These are phyloP conservation scores for Telmatherina bonti DNA, from an alignment of 2,797 vertebrate genomes.

Conservation along the genomic window DNA sequence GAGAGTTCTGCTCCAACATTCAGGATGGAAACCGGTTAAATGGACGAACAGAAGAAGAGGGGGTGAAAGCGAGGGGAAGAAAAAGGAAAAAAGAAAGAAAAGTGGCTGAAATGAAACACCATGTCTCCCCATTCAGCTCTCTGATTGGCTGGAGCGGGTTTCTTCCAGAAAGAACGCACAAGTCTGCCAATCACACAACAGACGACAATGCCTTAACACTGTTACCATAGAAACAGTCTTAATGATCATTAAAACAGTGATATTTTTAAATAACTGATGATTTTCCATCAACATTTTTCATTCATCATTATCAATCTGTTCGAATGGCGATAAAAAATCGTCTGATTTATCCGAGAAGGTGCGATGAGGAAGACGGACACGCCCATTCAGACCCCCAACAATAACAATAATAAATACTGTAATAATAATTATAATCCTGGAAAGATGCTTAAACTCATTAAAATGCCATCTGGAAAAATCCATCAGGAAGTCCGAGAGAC, in stretches of 20 bases:
- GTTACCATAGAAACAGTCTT: slow-evolving; percentile 61
- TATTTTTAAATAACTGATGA: background rate
- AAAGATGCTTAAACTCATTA: background rate
- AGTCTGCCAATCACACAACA: slow-evolving; percentile 39
- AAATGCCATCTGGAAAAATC: background rate
- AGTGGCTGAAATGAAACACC: slow-evolving; percentile 44
- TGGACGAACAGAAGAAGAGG: slow-evolving; percentile 40
- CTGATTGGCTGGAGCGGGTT: slow-evolving; percentile 54
- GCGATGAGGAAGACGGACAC: slow-evolving; percentile 59
- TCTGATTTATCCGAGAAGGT: slow-evolving; percentile 29
- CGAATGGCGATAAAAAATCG: background rate
- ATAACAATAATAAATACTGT: slow-evolving; percentile 36
- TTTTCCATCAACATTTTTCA: background rate
- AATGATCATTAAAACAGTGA: background rate
- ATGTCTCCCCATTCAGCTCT: slow-evolving; percentile 12
- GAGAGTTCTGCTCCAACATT: slow-evolving; percentile 1
- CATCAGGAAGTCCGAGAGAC: background rate
- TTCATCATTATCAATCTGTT: background rate
- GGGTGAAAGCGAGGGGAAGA: slow-evolving; percentile 4
- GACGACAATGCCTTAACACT: slow-evolving; percentile 9
- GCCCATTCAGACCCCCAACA: slow-evolving; percentile 67
- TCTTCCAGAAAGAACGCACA: slow-evolving; percentile 46
- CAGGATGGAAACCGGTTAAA: slow-evolving; percentile 33
- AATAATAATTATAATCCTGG: slow-evolving; percentile 9
- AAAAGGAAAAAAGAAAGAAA: slow-evolving; percentile 4